phyloP scores from a whole-genome alignment of 1,140 invertebrate genomes.

The Pseudoatta argentina region DNA sequence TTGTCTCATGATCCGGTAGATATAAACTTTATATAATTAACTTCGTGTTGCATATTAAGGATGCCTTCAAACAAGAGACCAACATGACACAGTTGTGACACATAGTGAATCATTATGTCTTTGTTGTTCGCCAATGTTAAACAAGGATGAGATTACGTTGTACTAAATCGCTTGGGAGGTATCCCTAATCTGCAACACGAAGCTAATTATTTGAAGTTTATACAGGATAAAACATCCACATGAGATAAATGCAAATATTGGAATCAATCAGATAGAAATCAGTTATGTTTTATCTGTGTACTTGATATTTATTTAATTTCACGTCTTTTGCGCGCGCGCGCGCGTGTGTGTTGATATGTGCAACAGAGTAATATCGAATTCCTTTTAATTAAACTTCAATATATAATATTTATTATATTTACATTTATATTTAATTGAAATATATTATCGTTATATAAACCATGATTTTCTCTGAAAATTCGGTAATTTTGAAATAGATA shows the following conservation, averaged over 20 bases:
- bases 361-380: slow-evolving; percentile 6
- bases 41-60: no score
- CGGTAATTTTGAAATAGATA: not conserved
- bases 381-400: slow-evolving; percentile 6
- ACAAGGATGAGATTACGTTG: no score
- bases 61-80: no score
- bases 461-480: not conserved
- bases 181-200: not conserved
- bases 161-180: no score
- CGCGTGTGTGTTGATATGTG: not conserved
- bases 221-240: not conserved
- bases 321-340: not conserved
- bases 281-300: not conserved
- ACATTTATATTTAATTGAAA: slow-evolving; percentile 10
- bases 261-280: not conserved
- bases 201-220: slow-evolving; percentile 9
- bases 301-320: not conserved
- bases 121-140: no score
- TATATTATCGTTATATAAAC: not conserved
- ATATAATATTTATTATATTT: not conserved
- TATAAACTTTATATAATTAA: no score
- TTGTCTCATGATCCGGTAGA: no score
- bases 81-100: no score
- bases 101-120: no score
- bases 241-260: slow-evolving; percentile 17